Evolutionary conservation across 2,113 vertebrate species (phyloP), one percentile per base, ranked within the genome.

Genomic region (Eleginops maclovinus): DNA sequence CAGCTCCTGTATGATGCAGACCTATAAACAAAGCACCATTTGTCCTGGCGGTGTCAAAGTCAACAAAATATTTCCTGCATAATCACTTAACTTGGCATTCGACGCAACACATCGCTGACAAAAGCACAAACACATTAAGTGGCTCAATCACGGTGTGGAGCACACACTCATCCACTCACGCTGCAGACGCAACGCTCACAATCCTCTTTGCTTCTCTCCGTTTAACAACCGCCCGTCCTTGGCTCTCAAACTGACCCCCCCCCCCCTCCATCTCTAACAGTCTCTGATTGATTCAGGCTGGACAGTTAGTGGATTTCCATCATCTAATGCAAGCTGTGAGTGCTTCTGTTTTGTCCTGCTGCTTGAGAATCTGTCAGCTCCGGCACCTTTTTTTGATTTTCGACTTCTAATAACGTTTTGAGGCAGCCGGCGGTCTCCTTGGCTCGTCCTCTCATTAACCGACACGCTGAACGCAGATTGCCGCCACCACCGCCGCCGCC

Each of bases 241-340:
- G 81, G 49, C 63, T 78, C 51, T 77, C 55, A 67, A 19, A 9
- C n/a, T 10, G 73, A 19, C 4, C 50, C 24, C 43, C 15, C 22
- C 22, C 4, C 3, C 21, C 17, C 22, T 1, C 7, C 10, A 49
- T 69, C 71, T 60, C 51, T 47, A 31, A 19, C 72, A 65, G 74
- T 19, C 47, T 71, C 53, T 61, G 78, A 90, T 88, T 79, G 84
- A 89, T 89, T 81, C 70, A 54, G 61, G 31, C 61, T 50, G 76
- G 89, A 79, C 85, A 79, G 74, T 87, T 82, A 77, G 82, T 75
- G 81, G 82, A 90, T 88, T 89, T 72, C 75, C 74, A 84, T 89
- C 84, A 76, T 85, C 86, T 82, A 82, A 83, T 80, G 82, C 56
- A 61, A 58, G 73, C 80, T 77, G 73, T 36, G 65, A 82, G 74